Percentiles rank a stretch among this genome's conserved stretches.
These are phyloP conservation scores for Linurgus olivaceus DNA, from an alignment of 2,797 vertebrate species.

Conservation along the genomic window DNA sequence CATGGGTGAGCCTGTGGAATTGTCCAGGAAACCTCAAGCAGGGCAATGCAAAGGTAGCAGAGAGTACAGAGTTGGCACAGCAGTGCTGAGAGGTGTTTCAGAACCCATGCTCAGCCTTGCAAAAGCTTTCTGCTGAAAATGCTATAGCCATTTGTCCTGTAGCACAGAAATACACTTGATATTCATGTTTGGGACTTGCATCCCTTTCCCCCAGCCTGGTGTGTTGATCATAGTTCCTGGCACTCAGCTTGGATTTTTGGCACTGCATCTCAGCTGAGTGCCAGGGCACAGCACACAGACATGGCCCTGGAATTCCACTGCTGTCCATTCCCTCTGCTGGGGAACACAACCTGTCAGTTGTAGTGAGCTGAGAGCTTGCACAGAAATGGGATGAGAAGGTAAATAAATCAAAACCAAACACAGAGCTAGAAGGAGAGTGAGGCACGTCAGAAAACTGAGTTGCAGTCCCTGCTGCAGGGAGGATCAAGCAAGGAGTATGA, in stretches of 20 bases:
- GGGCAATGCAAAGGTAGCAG: rapidly evolving
- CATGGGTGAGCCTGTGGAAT: rapidly evolving
- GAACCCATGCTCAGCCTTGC: not conserved
- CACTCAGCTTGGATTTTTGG: not conserved
- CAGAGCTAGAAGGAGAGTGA: not conserved
- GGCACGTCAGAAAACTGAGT: not conserved
- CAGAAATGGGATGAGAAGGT: not conserved
- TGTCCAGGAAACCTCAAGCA: not conserved
- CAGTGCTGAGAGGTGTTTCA: not conserved
- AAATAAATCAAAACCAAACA: not conserved
- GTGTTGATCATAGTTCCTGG: not conserved
- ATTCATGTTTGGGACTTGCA: not conserved
- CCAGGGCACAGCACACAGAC: not conserved
- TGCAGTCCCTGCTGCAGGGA: not conserved
- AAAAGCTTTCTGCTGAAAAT: not conserved
- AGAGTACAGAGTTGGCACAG: not conserved
- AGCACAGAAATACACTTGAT: not conserved
- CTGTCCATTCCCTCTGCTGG: not conserved
- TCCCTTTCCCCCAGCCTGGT: not conserved
- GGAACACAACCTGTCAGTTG: not conserved
- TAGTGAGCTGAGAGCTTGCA: not conserved
- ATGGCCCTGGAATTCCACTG: not conserved
- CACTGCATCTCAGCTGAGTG: not conserved
- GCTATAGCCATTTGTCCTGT: rapidly evolving
- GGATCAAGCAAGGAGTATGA: not conserved